These are phyloP conservation scores for Galeopterus variegatus DNA, from an alignment of 2,113 vertebrate species.

Conservation along the genomic window DNA sequence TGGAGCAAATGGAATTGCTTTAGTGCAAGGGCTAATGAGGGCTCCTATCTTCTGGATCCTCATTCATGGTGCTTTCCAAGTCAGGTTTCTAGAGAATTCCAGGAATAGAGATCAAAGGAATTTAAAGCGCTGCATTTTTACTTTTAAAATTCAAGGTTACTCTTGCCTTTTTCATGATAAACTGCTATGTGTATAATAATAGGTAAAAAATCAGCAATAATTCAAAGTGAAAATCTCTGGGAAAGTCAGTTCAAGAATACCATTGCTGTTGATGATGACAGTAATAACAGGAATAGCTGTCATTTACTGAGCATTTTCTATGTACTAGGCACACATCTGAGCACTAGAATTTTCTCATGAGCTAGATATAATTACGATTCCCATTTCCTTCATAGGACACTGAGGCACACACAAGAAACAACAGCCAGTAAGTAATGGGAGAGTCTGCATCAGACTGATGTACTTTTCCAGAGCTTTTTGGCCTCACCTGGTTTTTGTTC, in stretches of 20 bases:
- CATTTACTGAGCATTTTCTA: background rate
- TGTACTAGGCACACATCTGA: background rate
- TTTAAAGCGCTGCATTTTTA: background rate
- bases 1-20: background rate
- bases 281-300: background rate
- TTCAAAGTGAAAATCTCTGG: background rate
- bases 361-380: background rate
- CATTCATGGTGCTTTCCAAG: background rate
- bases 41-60: background rate
- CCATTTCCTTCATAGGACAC: background rate
- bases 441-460: too few relatives aligned
- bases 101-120: background rate
- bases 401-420: background rate
- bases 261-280: background rate
- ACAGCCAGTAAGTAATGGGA: background rate
- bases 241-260: background rate
- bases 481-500: background rate
- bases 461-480: too few relatives aligned
- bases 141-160: slow-evolving; percentile 42
- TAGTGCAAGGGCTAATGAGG: background rate
- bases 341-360: background rate
- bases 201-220: background rate
- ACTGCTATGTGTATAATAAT: background rate
- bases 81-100: background rate
- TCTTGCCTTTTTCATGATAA: background rate